phyloP scores from a whole-genome alignment of 2,113 vertebrate species.

The Limanda limanda region DNA sequence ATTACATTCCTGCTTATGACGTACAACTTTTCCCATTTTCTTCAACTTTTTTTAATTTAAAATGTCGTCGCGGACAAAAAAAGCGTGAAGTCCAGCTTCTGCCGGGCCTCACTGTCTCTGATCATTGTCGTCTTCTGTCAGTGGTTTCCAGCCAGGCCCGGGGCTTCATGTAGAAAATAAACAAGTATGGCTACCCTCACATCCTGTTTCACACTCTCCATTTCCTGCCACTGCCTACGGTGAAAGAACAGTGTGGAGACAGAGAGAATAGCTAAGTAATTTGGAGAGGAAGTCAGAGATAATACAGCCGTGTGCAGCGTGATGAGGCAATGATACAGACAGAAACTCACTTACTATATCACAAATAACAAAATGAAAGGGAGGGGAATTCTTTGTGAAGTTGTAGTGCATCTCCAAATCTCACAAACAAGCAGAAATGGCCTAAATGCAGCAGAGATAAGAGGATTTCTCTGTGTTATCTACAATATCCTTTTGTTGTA shows the following conservation, averaged over 20 bases:
- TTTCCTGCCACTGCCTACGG: conserved; percentile 55
- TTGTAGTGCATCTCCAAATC: conserved; percentile 7
- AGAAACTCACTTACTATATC: conserved; percentile 37
- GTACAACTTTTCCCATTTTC: background rate
- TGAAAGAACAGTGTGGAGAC: conserved; percentile 28
- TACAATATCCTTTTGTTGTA: no score
- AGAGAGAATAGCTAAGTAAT: conserved; percentile 1
- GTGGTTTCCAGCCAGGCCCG: conserved; percentile 32
- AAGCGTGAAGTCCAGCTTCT: background rate
- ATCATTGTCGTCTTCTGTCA: conserved; percentile 28
- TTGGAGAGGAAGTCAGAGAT: conserved; percentile 36
- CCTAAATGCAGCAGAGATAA: conserved; percentile 6
- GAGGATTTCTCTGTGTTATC: background rate
- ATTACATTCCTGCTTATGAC: background rate
- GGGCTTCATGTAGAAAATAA: conserved; percentile 34
- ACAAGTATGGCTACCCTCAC: conserved; percentile 62
- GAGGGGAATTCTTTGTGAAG: conserved; percentile 17
- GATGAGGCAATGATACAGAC: conserved; percentile 36
- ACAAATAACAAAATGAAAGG: conserved; percentile 31
- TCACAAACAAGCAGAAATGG: conserved; percentile 17
- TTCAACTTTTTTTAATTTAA: background rate
- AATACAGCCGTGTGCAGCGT: conserved; percentile 6
- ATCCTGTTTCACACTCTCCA: conserved; percentile 63
- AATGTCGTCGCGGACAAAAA: background rate
- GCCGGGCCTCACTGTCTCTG: conserved; percentile 13